Base-by-base conservation (phyloP, 2,113 vertebrate genomes). In the Noctilio leporinus region DNA sequence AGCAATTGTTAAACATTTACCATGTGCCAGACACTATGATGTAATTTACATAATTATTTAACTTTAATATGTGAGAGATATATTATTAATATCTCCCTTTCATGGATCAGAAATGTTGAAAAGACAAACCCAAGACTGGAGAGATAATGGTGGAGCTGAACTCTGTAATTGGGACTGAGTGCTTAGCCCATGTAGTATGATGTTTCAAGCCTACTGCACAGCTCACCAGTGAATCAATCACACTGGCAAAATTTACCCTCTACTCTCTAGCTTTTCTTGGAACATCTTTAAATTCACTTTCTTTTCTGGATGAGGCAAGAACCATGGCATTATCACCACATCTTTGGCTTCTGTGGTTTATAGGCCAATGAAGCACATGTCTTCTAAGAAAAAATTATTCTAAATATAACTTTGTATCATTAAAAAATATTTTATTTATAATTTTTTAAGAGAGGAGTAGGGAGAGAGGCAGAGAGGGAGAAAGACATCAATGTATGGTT, bases 1-100 rank as follows among this genome's bases (percentile, higher is more conserved):
- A 96, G 47, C 17, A 93, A 49, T 89, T 93, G 86, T 57, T 80
- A 55, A 94, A 45, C 72, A 45, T 86, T 69, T 95, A 93, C 26
- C 72, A 47, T 62, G 10, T 88, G 11, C 47, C 72, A 86, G 67
- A 49, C 12, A 64, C 55, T 73, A 22, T 82, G 53, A 82, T 82
- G 4, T 65, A 43, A 93, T 82, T 95, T 94, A 83, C 49, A 77
- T 75, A 77, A 85, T 82, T 84, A 85, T 75, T 95, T 64, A 64
- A 77, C 73, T 82, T 45, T 95, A 91, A 82, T 78, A 62, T 69
- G 10, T 20, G 55, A 33, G 22, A 70, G 9, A 59, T 65, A 45
- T 59, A 72, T 67, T 57, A 67, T 40, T 91, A 90, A 59, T n/a
- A 51, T 38, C 3, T 15, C 16, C 11, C 5, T 51, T 93, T 87